Evolutionary conservation across 2,888 invertebrate genomes (phyloP).

Genomic region (Criorhina ranunculi): DNA sequence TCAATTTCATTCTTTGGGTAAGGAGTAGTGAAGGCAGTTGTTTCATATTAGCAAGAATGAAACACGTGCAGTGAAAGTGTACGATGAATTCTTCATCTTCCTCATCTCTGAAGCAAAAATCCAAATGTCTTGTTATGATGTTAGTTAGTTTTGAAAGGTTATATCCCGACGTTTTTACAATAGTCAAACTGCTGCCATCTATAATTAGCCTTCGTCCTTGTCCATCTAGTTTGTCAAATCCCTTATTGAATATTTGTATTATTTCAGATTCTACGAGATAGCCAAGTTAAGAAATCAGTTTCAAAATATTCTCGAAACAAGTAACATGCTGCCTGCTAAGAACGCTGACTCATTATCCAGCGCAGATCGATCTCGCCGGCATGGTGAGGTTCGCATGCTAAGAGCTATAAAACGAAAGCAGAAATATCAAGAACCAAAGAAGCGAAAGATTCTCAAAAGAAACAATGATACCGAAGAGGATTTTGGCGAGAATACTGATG

Average conservation of each 20-base stretch:
- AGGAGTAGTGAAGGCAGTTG: too few species aligned
- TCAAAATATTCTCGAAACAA: constrained; percentile 91
- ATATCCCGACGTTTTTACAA: too few species aligned
- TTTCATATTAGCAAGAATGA: too few species aligned
- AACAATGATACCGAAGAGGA: constrained; percentile 84
- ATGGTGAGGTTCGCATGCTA: constrained; percentile 95
- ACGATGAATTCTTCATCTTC: too few species aligned
- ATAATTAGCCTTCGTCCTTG: too few species aligned
- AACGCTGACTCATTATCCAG: constrained; percentile 87
- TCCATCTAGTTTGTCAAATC: too few species aligned
- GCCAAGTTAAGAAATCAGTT: constrained; percentile 96
- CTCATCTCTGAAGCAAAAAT: too few species aligned
- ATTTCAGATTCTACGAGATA: constrained; percentile 92
- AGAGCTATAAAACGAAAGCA: constrained; percentile 92
- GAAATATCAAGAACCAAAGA: constrained; percentile 89
- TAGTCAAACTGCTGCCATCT: too few species aligned
- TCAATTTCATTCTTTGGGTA: too few species aligned
- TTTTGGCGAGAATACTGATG: constrained; percentile 86
- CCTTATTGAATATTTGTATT: neutral
- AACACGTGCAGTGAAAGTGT: too few species aligned
- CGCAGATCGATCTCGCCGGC: constrained; percentile 91
- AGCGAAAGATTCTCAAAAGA: constrained; percentile 86
- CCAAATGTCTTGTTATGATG: too few species aligned
- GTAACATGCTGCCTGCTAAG: constrained; percentile 86
- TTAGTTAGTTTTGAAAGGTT: too few species aligned